Conservation (phyloP, 2,113 vertebrate species). For the Hippocampus comes region DNA sequence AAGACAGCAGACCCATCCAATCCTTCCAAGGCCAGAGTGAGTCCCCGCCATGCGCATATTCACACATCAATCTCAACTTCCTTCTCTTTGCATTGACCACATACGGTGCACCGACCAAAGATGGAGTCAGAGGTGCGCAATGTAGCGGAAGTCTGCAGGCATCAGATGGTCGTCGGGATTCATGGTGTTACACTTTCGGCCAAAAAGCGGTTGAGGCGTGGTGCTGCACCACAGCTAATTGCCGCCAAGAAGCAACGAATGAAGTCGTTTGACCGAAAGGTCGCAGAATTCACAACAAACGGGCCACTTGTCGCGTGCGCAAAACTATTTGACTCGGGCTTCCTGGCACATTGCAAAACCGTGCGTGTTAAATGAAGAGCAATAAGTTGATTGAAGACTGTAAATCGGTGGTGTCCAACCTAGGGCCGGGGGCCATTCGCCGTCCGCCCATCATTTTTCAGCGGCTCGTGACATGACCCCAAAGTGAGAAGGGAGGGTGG, state of each 20-base stretch:
- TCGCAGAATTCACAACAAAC: no score
- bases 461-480: no score
- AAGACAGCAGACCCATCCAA: conserved; percentile 64
- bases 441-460: no score
- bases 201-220: neutral
- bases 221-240: neutral
- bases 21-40: conserved; percentile 67
- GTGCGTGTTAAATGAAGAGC: no score
- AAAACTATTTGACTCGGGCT: no score
- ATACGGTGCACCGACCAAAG: neutral
- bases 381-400: no score
- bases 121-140: neutral
- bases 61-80: conserved; percentile 26
- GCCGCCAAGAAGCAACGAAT: neutral
- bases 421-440: no score
- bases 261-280: no score
- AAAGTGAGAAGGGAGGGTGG: no score
- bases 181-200: neutral
- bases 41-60: conserved; percentile 59
- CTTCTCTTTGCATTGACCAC: conserved; percentile 18
- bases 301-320: no score
- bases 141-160: neutral
- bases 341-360: no score
- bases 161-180: neutral
- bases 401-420: no score